Evolutionary conservation across 2,113 vertebrate genomes (phyloP).

Genomic region (Geococcyx californianus): DNA sequence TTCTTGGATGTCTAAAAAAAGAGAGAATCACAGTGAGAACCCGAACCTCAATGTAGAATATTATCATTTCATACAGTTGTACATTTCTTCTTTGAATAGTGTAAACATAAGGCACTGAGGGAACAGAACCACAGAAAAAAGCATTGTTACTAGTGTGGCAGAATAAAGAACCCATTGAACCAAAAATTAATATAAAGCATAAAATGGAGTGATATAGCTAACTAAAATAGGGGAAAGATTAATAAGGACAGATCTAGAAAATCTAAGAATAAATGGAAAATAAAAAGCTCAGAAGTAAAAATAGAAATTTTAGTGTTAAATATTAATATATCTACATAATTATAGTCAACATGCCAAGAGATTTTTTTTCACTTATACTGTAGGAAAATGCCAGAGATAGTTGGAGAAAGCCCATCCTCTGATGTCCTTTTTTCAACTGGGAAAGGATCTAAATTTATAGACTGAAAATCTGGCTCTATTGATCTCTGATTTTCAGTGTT

Average conservation of each 20-base stretch:
- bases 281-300: background rate
- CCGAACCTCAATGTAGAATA: background rate
- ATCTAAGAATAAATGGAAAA: background rate
- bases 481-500: background rate
- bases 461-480: background rate
- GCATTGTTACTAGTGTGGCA: background rate
- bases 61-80: background rate
- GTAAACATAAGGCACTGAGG: background rate
- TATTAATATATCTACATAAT: background rate
- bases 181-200: background rate
- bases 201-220: background rate
- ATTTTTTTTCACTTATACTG: background rate
- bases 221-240: background rate
- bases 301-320: background rate
- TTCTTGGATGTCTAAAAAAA: background rate
- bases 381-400: background rate
- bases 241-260: background rate
- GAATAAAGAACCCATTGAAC: background rate
- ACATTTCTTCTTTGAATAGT: background rate
- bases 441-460: background rate
- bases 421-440: background rate
- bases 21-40: background rate
- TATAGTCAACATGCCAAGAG: background rate
- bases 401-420: background rate
- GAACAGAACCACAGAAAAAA: background rate